Evolutionary conservation across 2,113 vertebrate genomes (phyloP).

Genomic region (Nibea coibor): DNA sequence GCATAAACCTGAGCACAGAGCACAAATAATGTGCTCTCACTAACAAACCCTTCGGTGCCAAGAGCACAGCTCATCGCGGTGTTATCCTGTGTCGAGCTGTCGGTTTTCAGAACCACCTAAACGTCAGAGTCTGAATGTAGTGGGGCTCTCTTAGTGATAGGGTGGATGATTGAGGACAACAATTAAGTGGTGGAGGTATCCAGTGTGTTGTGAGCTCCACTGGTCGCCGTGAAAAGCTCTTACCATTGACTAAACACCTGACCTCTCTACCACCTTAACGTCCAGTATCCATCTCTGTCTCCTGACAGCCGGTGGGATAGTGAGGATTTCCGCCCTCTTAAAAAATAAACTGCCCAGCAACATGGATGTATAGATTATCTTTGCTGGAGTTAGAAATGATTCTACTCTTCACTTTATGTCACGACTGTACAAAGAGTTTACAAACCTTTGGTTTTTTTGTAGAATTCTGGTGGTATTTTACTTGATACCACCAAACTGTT

Average conservation of each 20-base stretch:
- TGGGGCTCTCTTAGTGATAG: background rate
- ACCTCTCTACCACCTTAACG: background rate
- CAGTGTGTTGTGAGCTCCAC: background rate
- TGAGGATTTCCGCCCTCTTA: background rate
- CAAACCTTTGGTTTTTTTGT: background rate
- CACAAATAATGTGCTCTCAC: background rate
- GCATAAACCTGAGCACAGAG: background rate
- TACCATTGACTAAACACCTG: background rate
- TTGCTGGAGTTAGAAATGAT: background rate
- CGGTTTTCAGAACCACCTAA: background rate
- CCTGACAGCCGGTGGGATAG: background rate
- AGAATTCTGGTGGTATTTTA: background rate
- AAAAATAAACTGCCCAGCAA: background rate
- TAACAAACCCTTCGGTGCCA: background rate
- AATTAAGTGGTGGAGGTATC: constrained; percentile 3
- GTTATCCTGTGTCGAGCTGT: background rate
- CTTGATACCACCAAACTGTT: background rate
- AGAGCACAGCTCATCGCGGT: background rate
- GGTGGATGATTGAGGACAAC: background rate
- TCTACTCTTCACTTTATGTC: background rate
- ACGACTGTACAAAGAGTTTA: background rate
- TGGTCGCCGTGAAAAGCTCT: background rate
- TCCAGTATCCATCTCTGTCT: background rate
- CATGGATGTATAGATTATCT: background rate
- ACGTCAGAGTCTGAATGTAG: background rate